phyloP scores from a whole-genome alignment of 2,888 invertebrate species.

The Drymonia ruficornis region DNA sequence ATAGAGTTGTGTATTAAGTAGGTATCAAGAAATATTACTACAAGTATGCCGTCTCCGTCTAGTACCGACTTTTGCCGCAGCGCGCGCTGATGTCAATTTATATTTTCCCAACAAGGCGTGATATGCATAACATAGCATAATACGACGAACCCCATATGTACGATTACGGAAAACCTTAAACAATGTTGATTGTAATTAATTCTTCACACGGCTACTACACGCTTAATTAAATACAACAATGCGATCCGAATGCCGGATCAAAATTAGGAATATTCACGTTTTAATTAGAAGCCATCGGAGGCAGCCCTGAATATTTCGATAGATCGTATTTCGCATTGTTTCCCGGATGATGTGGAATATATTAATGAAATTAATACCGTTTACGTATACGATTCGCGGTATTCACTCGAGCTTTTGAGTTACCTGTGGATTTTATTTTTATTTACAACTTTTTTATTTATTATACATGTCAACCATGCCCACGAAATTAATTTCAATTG shows the following conservation, averaged over 20 bases:
- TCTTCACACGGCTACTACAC: constrained; percentile 7
- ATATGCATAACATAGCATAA: too few relatives aligned
- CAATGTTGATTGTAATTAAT: constrained; percentile 10
- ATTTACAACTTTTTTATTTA: not conserved
- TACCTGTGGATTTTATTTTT: not conserved
- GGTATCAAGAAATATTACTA: too few relatives aligned
- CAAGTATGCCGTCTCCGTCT: too few relatives aligned
- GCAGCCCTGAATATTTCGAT: constrained; percentile 34
- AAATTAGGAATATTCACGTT: constrained; percentile 37
- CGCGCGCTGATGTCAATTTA: too few relatives aligned
- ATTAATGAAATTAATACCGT: constrained; percentile 36
- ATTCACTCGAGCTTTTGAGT: not conserved
- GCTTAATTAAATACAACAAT: constrained; percentile 24
- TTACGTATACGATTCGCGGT: constrained; percentile 4
- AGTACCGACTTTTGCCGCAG: too few relatives aligned
- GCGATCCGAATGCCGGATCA: constrained; percentile 22
- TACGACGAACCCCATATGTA: not conserved
- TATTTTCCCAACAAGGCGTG: too few relatives aligned
- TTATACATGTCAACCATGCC: too few relatives aligned
- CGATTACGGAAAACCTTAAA: not conserved
- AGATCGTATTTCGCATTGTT: constrained; percentile 37
- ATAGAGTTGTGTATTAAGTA: too few relatives aligned
- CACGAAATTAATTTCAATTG: too few relatives aligned
- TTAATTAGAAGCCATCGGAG: constrained; percentile 25
- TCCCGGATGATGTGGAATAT: constrained; percentile 27